Evolutionary conservation across 1,140 invertebrate genomes (phyloP), one percentile per base, ranked within the genome.

Genomic region (Scylla paramamosain): DNA sequence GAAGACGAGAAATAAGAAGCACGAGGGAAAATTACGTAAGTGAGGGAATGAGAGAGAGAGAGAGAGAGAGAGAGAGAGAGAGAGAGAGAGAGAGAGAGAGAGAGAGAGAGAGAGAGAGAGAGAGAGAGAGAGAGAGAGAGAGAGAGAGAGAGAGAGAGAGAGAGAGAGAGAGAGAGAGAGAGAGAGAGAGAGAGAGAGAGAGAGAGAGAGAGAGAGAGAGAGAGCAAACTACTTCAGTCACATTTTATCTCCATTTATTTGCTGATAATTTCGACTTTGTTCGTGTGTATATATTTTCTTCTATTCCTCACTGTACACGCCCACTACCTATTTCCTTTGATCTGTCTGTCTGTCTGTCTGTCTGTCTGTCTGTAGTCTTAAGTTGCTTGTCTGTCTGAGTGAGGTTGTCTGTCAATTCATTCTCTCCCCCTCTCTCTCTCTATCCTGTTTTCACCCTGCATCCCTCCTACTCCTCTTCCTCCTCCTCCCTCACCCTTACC

Each of bases 391-490:
- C 39, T 39, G 39, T 39, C 39, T 39, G 39, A 39, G 39, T 82
- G 1, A 3, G 77, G 28, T 25, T 82, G 16, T 25, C 1, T 82
- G 1, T 82, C 77, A n/a, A n/a, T n/a, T 82, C 77, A 7, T 14
- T 84, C n/a, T 84, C 83, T 28, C n/a, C 12, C 83, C n/a, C n/a
- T 84, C 83, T 84, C 83, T 84, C 14, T 84, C 83, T 84, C n/a
- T 25, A 3, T 84, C n/a, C n/a, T 32, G 12, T 32, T 28, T 32
- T 84, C 83, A 20, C n/a, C 8, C 0, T 7, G 28, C 10, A 12
- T 1, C 83, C 4, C 83, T 7, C 83, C n/a, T n/a, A 4, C n/a
- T 29, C 83, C 6, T 32, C 10, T n/a, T 8, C 31, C 10, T 0
- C 31, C 31, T 4, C 14, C 67, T n/a, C n/a, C 20, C 20, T 52